phyloP scores from a whole-genome alignment of 1,140 invertebrate species.

The Aphaenogaster ashmeadi region DNA sequence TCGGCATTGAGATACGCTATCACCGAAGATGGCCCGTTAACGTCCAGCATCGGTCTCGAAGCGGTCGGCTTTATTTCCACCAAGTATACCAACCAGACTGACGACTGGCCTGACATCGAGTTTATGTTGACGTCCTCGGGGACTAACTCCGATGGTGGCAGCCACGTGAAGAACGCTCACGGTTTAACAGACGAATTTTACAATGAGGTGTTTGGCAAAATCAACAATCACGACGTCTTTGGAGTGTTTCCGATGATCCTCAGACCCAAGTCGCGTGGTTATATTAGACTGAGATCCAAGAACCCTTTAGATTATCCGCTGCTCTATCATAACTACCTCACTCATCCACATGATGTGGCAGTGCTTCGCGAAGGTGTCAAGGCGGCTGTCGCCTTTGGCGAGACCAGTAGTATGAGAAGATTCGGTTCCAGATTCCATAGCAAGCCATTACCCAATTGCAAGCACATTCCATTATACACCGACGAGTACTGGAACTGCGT shows the following conservation, averaged over 20 bases:
- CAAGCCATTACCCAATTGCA: constrained; percentile 92
- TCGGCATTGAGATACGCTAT: constrained; percentile 92
- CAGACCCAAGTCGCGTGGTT: constrained; percentile 94
- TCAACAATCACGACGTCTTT: constrained; percentile 92
- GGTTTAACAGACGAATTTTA: constrained; percentile 93
- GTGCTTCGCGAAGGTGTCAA: constrained; percentile 95
- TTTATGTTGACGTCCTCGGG: constrained; percentile 95
- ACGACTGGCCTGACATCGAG: constrained; percentile 96
- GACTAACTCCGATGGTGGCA: constrained; percentile 93
- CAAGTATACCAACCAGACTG: constrained; percentile 93
- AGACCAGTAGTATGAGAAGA: constrained; percentile 91
- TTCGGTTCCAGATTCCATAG: constrained; percentile 92
- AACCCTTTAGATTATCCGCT: constrained; percentile 95
- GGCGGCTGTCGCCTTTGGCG: constrained; percentile 92
- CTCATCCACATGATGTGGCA: constrained; percentile 93
- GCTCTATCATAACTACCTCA: constrained; percentile 96
- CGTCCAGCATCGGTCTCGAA: constrained; percentile 94
- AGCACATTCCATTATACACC: constrained; percentile 91
- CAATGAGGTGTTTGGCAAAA: constrained; percentile 90
- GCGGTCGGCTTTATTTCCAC: constrained; percentile 95
- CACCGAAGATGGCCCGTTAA: constrained; percentile 93
- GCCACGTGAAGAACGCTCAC: constrained; percentile 92
- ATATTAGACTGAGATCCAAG: constrained; percentile 91
- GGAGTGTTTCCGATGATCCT: constrained; percentile 95
- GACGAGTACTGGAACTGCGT: constrained; percentile 95